Percentiles rank a stretch among this genome's conserved stretches.
These are phyloP conservation scores for Naso thynnoides DNA, from an alignment of 2,797 vertebrate genomes.

Conservation along the genomic window DNA sequence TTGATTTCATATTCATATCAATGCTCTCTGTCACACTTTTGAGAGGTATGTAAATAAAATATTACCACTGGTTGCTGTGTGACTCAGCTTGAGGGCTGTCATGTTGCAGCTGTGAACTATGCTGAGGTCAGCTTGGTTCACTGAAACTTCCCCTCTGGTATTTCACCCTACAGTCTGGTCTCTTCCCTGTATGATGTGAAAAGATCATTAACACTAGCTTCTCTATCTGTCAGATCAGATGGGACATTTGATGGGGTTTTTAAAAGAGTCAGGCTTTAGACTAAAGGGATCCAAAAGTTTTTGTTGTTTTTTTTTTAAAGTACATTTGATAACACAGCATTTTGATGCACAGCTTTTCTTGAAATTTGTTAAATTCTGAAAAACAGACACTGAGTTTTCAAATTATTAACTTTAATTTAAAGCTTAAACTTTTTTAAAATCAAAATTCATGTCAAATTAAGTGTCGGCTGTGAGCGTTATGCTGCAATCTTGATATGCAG, in stretches of 20 bases:
- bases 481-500: conserved; percentile 27
- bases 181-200: conserved; percentile 47
- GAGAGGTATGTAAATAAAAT: conserved; percentile 47
- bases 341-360: not conserved
- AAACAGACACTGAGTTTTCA: not conserved
- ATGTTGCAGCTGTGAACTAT: conserved; percentile 62
- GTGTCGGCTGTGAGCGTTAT: conserved; percentile 25
- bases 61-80: conserved; percentile 22
- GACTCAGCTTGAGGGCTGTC: conserved; percentile 51
- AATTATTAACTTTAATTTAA: not conserved
- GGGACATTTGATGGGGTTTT: conserved; percentile 61
- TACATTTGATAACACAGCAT: too few species aligned
- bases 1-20: conserved; percentile 16
- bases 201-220: conserved; percentile 10
- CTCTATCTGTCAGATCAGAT: conserved; percentile 1
- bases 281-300: not conserved
- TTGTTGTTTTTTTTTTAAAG: too few species aligned
- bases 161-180: conserved; percentile 38
- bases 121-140: conserved; percentile 55
- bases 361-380: not conserved
- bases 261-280: not conserved
- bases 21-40: conserved; percentile 21
- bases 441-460: not conserved
- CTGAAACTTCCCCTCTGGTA: conserved; percentile 71
- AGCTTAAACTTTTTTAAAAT: not conserved